Evolutionary conservation across 2,113 vertebrate genomes (phyloP), one percentile per base, ranked within the genome.

Genomic region (Pollimyrus isidori): DNA sequence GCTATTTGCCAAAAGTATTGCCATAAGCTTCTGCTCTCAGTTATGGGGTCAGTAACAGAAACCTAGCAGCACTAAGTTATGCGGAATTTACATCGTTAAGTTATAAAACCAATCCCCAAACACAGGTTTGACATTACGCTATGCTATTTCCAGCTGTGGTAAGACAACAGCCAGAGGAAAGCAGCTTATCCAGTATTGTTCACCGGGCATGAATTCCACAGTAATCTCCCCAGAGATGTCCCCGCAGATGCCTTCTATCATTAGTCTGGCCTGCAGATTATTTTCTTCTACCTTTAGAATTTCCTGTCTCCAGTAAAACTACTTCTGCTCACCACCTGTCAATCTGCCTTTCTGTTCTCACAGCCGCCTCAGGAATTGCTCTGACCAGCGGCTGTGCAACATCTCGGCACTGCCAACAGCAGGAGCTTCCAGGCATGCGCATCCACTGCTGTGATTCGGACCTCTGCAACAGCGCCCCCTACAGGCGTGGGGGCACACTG

Each of bases 331-430:
- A 10, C 23, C 7, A 89, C 90, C 92, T 92, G 86, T 90, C 90
- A 90, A 65, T 89, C 45, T 42, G 39, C 89, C 92, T 89, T 86
- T 52, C 92, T 86, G 39, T 92, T 89, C 89, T 91, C 92, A 48
- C 94, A 98, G 97, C 96, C 88, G 97, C 97, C 46, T 94, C 97
- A 95, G 97, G 97, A 86, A 97, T 97, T 50, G 94, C 96, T 88
- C 94, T 98, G 95, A 95, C 97, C 92, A 97, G 97, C 2, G 97
- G 97, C 89, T 98, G 97, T 23, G 97, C 97, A 93, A 98, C 97
- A 3, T 97, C 97, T 46, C 96, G 97, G 65, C 97, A 98, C 94
- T 97, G 97, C 94, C 97, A 97, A 92, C 97, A 98, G 92, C 96
- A 96, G 89, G 97, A 98, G 93, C 95, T 98, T 90, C 97, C 97